A percentile compares a stretch with the other conserved stretches of the same genome.
Conservation (phyloP, 1,140 invertebrate species). For the Periplaneta americana region DNA sequence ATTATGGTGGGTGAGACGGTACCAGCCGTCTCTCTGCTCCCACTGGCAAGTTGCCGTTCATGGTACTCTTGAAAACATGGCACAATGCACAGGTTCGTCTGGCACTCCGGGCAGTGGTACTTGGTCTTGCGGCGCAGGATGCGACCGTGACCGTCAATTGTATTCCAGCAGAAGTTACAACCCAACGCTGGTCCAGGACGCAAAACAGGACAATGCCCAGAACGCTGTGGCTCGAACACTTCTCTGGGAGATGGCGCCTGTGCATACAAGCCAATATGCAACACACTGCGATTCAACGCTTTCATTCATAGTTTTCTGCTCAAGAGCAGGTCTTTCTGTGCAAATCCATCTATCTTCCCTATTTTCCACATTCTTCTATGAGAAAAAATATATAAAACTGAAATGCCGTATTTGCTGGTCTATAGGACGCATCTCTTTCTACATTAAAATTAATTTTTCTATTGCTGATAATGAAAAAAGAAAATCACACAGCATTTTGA, state of each 20-base stretch:
- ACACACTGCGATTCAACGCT: too few species aligned
- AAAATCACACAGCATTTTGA: too few species aligned
- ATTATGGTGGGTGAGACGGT: not conserved
- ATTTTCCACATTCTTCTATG: too few species aligned
- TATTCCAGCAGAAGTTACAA: constrained; percentile 86
- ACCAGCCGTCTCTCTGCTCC: not conserved
- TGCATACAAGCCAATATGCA: too few species aligned
- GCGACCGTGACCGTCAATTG: constrained; percentile 69
- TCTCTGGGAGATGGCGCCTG: constrained; percentile 11
- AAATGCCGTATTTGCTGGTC: too few species aligned
- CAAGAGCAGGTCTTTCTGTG: too few species aligned
- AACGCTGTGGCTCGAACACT: constrained; percentile 23
- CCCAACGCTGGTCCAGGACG: constrained; percentile 73
- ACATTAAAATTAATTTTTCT: too few species aligned
- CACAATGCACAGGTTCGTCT: constrained; percentile 80
- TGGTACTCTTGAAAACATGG: constrained; percentile 81
- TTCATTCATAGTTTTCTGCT: too few species aligned
- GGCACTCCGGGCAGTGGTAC: constrained; percentile 82
- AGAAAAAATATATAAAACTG: too few species aligned
- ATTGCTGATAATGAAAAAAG: too few species aligned
- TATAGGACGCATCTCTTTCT: too few species aligned
- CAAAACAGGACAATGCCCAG: constrained; percentile 69
- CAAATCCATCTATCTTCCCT: too few species aligned
- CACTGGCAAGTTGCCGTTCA: constrained; percentile 38
- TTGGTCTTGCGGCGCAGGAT: constrained; percentile 79